phyloP scores from a whole-genome alignment of 2,797 vertebrate genomes.

The Pseudochromis fuscus region DNA sequence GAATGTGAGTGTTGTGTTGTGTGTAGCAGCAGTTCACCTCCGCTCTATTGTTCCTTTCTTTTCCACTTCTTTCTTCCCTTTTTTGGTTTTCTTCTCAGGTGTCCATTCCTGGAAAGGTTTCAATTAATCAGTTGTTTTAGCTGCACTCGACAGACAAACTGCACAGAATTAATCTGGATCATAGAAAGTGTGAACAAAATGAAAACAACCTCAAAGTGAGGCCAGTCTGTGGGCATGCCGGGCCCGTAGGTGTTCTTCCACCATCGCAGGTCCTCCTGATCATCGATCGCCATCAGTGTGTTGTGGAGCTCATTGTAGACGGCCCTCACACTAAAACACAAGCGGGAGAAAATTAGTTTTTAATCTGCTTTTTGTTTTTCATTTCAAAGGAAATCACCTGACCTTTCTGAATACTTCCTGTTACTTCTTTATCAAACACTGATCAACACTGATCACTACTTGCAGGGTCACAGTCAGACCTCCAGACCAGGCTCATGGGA shows the following conservation, averaged over 20 bases:
- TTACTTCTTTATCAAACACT: not conserved
- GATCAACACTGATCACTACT: no score
- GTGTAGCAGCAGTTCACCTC: constrained; percentile 66
- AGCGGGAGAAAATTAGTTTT: not conserved
- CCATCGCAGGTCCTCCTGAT: constrained; percentile 89
- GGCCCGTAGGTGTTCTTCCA: constrained; percentile 89
- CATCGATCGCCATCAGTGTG: constrained; percentile 86
- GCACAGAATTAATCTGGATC: not conserved
- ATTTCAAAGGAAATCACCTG: no score
- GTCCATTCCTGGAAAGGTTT: constrained; percentile 84
- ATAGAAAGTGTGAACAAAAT: not conserved
- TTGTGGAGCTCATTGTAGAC: constrained; percentile 88
- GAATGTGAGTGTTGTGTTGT: not conserved
- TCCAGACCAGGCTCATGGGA: no score
- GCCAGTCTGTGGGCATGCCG: constrained; percentile 91
- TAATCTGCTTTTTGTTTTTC: fast-evolving
- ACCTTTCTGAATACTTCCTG: not conserved
- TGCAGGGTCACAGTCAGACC: no score
- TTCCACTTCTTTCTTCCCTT: constrained; percentile 83
- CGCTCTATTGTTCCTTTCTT: constrained; percentile 80
- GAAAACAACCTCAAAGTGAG: constrained; percentile 86
- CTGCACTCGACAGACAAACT: not conserved
- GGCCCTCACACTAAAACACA: constrained; percentile 77
- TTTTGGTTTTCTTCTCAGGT: constrained; percentile 86
- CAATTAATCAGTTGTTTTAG: not conserved